Conservation (phyloP, 1,140 invertebrate genomes). For the Drosophila malerkotliana region DNA sequence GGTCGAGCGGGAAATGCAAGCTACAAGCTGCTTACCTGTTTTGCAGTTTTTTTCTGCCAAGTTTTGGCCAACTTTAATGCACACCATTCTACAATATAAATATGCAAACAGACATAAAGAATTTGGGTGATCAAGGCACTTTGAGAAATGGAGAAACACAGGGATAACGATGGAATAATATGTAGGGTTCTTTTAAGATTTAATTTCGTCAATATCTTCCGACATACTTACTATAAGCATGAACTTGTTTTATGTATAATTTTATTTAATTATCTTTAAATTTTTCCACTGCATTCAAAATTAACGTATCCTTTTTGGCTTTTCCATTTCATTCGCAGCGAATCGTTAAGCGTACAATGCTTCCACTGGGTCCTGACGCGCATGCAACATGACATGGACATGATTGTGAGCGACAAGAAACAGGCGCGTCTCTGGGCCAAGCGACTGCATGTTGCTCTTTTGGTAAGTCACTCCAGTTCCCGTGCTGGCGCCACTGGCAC, state of each 20-base stretch:
- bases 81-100: conserved; percentile 46
- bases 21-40: conserved; percentile 67
- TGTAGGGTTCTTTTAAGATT: too few relatives aligned
- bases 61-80: conserved; percentile 54
- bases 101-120: conserved; percentile 14
- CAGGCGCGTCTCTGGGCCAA: conserved; percentile 92
- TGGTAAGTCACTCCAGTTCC: conserved; percentile 84
- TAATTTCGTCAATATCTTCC: too few relatives aligned
- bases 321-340: conserved; percentile 85
- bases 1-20: background rate
- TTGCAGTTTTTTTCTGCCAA: conserved; percentile 26
- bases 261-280: background rate
- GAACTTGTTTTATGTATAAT: background rate
- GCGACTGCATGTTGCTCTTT: conserved; percentile 91
- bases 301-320: conserved; percentile 18
- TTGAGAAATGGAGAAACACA: background rate
- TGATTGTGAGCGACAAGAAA: conserved; percentile 94
- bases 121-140: background rate
- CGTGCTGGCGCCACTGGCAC: background rate
- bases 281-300: conserved; percentile 10
- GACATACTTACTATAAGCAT: too few relatives aligned
- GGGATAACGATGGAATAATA: too few relatives aligned
- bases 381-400: conserved; percentile 95
- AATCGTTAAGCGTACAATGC: conserved; percentile 94
- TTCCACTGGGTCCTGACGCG: conserved; percentile 97